Base-by-base conservation (phyloP, 1,140 invertebrate genomes). In the Pseudomyrmex concolor region DNA sequence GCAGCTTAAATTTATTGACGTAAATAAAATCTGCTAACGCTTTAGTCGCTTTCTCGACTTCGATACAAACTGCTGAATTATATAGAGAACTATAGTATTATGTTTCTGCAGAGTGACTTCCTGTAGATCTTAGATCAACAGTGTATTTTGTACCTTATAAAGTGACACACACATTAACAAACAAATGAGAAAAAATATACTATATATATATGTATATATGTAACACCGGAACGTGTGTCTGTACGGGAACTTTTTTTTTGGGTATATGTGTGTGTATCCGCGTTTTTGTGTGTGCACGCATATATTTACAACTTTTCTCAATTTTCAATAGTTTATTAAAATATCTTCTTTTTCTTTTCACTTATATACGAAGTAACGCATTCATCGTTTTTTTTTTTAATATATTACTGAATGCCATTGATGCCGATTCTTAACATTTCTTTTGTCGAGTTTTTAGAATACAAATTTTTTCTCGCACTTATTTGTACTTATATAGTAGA, bases 381-480 rank as follows among this genome's bases (percentile, higher is more conserved):
- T 34, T 34, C 34, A 34, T 34, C 5, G 5, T 34, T 34, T 34
- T 34, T 34, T 12, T 13, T 71, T 71, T 50, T 45, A 77, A 50
- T 71, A 70, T 12, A 78, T 45, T 25, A 67, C 55, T 67, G 66
- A 71, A 82, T 76, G 51, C 17, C 9, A 83, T 59, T 55, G 86
- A 88, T 88, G 87, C 77, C 86, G 86, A 88, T 88, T 88, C 83
- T 87, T 85, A 88, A 88, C n/a, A 13, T 54, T 22, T 71, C 17
- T 34, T 78, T 62, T 59, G 34, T 34, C 13, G 4, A 4, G 19
- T 76, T 73, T 45, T 22, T 70, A 57, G 54, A 43, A 60, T 64
- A 45, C 82, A 86, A 15, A 85, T 68, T 0, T 73, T 68, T 15
- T 72, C 70, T 85, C n/a, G 34, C 34, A 54, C 2, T 70, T 54